Base-by-base conservation (phyloP, 2,888 invertebrate genomes). In the Nymphalis c-album region DNA sequence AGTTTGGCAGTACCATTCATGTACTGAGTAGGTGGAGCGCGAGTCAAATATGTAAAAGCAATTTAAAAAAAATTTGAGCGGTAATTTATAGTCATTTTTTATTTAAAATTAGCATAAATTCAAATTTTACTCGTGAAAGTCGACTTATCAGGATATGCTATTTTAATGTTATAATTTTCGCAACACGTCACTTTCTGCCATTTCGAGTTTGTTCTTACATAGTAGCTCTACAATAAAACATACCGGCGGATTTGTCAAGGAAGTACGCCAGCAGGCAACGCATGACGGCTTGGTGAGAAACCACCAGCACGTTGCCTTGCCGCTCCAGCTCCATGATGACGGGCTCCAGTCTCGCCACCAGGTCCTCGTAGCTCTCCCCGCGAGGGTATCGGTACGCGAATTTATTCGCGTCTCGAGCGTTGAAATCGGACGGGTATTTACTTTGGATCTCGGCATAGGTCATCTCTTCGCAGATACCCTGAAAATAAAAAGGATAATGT, bases 391-490 rank as follows among this genome's bases (percentile, higher is more conserved):
- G 94, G 87, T 97, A 97, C 31, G 98, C 98, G 87, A 99, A 99
- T 93, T 99, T 99, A 88, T 99, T 98, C 74, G 96, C 96, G 91
- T 99, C 99, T 64, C 99, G 94, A 18, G 98, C 96, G 73, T 96
- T 96, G 90, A 99, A 99, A 85, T 99, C 99, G 47, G 97, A 96
- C 0, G 99, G 99, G 88, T 96, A 98, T 78, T 97, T 96, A 64
- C 95, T 94, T 74, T 97, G 96, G 76, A 99, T 99, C 88, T 99
- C 98, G 77, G 98, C 97, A 83, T 99, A 99, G 0, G 99, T 99
- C 97, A 99, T 97, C 88, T 99, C 99, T 87, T 99, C 99, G 85
- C 99, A 99, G 76, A 98, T 98, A 64, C 99, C 99, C 98, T 98
- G 88, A 13, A 69, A 63, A 31, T 7, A 16, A 48, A 40, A 48